phyloP scores from a whole-genome alignment of 2,888 invertebrate species.

The Hirtodrosophila cameraria region DNA sequence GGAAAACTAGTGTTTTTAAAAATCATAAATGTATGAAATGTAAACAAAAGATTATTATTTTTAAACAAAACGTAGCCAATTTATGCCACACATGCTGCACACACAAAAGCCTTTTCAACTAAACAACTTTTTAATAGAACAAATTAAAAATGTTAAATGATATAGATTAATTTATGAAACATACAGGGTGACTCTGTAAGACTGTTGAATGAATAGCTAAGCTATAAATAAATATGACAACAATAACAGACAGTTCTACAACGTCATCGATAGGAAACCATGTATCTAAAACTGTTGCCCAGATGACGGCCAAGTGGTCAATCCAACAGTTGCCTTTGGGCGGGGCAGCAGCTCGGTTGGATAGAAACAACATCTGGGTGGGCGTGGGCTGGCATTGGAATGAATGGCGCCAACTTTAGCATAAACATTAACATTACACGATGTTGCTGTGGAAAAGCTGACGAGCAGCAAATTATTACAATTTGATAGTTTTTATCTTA shows the following conservation, averaged over 20 bases:
- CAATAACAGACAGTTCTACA: slow-evolving; percentile 22
- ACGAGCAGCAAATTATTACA: slow-evolving; percentile 42
- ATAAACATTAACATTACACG: slow-evolving; percentile 52
- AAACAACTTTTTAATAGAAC: slow-evolving; percentile 44
- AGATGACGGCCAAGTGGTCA: slow-evolving; percentile 58
- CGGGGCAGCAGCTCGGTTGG: slow-evolving; percentile 9
- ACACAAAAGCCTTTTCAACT: slow-evolving; percentile 20
- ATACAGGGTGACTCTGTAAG: slow-evolving; percentile 25
- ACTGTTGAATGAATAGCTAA: slow-evolving; percentile 25
- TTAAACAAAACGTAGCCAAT: slow-evolving; percentile 32
- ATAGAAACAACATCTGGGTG: slow-evolving; percentile 43
- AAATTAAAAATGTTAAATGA: slow-evolving; percentile 36
- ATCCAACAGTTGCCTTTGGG: slow-evolving; percentile 16
- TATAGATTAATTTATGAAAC: slow-evolving; percentile 51
- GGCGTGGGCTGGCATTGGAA: slow-evolving; percentile 48
- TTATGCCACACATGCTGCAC: slow-evolving; percentile 19
- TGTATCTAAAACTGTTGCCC: slow-evolving; percentile 44
- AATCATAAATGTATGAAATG: slow-evolving; percentile 16
- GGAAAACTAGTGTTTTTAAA: background rate
- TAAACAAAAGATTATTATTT: slow-evolving; percentile 42
- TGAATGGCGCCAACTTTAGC: slow-evolving; percentile 60
- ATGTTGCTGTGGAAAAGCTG: slow-evolving; percentile 2
- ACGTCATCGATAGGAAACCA: slow-evolving; percentile 49
- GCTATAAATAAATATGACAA: slow-evolving; percentile 72
- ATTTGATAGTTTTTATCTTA: slow-evolving; percentile 36